Conservation (phyloP, 2,113 vertebrate genomes). For the Psophia crepitans region DNA sequence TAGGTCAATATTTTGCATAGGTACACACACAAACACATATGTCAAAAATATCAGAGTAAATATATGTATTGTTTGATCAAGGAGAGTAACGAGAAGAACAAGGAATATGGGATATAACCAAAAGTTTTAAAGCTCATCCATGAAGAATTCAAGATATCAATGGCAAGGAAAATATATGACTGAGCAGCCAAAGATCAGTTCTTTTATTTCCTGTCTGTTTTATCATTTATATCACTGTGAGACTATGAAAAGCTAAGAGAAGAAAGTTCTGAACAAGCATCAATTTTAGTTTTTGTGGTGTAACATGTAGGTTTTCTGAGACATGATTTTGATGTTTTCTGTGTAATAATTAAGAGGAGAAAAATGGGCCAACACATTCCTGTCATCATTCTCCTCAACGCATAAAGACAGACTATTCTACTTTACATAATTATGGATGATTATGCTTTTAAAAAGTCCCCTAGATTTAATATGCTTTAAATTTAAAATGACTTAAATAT, state of each 20-base stretch:
- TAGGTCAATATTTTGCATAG: neutral
- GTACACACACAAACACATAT: neutral
- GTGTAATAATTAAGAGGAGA: neutral
- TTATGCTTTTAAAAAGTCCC: neutral
- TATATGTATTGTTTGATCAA: neutral
- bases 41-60: neutral
- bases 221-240: neutral
- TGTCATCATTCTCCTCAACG: neutral
- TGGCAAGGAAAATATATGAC: neutral
- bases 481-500: neutral
- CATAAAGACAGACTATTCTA: neutral
- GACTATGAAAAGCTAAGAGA: neutral
- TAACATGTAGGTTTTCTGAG: neutral
- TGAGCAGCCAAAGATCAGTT: neutral
- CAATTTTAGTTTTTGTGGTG: neutral
- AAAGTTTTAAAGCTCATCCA: neutral
- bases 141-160: neutral
- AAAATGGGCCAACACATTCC: neutral
- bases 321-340: neutral
- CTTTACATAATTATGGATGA: neutral
- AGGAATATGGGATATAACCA: neutral
- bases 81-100: neutral
- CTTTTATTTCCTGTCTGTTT: neutral
- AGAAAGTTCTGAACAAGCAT: neutral
- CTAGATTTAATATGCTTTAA: neutral